A percentile compares a stretch with the other conserved stretches of the same genome.
Conservation (phyloP, 2,113 vertebrate species). For the Ia io region DNA sequence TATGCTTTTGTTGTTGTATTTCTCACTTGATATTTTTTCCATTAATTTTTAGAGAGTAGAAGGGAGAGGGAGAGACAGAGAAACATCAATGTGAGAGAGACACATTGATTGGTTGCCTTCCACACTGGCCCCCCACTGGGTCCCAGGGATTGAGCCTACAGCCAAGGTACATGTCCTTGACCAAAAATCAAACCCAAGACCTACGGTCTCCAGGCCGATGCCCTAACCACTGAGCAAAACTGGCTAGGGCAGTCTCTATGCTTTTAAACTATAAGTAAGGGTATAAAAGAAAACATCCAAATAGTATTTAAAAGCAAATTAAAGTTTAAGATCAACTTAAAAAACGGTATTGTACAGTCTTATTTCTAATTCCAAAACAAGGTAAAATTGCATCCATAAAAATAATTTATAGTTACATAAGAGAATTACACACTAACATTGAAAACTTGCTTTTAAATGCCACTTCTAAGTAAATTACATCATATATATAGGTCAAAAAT, state of each 20-base stretch:
- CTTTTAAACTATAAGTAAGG: neutral
- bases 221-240: too few relatives aligned
- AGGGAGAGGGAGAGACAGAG: too few relatives aligned
- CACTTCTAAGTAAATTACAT: constrained; percentile 18
- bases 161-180: too few relatives aligned
- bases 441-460: neutral
- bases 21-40: too few relatives aligned
- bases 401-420: neutral
- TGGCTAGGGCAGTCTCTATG: neutral
- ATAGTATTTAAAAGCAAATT: constrained; percentile 18
- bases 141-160: too few relatives aligned
- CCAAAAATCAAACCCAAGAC: too few relatives aligned
- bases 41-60: too few relatives aligned
- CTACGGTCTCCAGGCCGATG: too few relatives aligned
- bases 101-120: too few relatives aligned
- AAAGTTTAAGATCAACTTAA: neutral
- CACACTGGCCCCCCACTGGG: too few relatives aligned
- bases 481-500: neutral
- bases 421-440: neutral
- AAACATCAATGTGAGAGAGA: too few relatives aligned
- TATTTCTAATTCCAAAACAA: neutral
- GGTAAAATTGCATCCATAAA: constrained; percentile 2
- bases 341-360: neutral
- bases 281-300: neutral
- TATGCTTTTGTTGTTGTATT: too few relatives aligned